Base-by-base conservation (phyloP, 2,797 vertebrate species). In the Cyprinella venusta region DNA sequence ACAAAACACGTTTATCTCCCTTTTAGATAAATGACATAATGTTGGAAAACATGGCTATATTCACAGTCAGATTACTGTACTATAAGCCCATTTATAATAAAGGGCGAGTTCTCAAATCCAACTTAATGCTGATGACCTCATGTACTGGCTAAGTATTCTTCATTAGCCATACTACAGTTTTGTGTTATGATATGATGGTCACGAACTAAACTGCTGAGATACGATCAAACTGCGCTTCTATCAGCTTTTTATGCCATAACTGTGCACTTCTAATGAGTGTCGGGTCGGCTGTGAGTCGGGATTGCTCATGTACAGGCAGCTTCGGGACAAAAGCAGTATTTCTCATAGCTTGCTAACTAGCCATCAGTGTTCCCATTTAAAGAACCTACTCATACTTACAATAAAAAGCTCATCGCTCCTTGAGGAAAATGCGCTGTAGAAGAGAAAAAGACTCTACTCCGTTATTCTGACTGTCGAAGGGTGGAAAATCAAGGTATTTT, bases 391-490 rank as follows among this genome's bases (percentile, higher is more conserved):
- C 6, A 42, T 84, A 95, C 95, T 95, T 83, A 95, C 95, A 95
- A 95, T 54, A 95, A 90, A 91, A 95, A 95, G 90, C 94, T 95
- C 95, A 95, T 95, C 85, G 91, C 94, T 95, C 19, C 42, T 45
- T 65, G 38, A 69, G 50, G 21, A 26, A 76, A 52, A 77, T n/a
- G 4, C 15, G 24, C 36, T 78, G 76, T 65, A 64, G 38, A 50
- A 59, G 45, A 24, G 30, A 50, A 72, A 56, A 13, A 18, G 26
- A 40, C 61, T 36, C n/a, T 24, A 45, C 6, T 64, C 16, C 67
- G 65, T 30, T 42, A 12, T 42, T 15, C 36, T 26, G 50, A 24
- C 4, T 1, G 21, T 26, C 33, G 45, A 69, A 10, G 5, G 5
- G 21, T 50, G 0, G 26, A 15, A 67, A 76, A 26, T 4, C 15